A percentile compares a stretch with the other conserved stretches of the same genome.
Conservation (phyloP, 2,888 invertebrate genomes). For the Laspeyria flexula region DNA sequence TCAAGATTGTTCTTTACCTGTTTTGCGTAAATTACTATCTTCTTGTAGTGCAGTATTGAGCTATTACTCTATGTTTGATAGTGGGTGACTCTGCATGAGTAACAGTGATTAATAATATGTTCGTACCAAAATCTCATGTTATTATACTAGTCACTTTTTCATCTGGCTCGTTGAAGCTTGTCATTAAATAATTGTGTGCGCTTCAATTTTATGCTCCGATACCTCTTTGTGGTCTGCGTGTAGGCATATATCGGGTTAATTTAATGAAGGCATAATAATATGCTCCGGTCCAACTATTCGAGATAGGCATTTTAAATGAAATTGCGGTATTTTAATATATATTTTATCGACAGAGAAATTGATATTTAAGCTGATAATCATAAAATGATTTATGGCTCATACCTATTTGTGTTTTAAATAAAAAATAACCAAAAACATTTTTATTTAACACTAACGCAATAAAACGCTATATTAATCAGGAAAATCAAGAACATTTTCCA, state of each 20-base stretch:
- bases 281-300: conserved; percentile 7
- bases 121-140: no score
- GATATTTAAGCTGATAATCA: no score
- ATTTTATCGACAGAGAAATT: no score
- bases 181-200: conserved; percentile 50
- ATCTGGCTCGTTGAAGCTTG: conserved; percentile 33
- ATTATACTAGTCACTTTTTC: conserved; percentile 9
- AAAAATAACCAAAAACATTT: no score
- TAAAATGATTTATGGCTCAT: no score
- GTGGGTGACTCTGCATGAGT: no score
- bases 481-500: background rate
- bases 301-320: conserved; percentile 7
- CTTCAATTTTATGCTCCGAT: conserved; percentile 49
- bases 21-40: no score
- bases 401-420: no score
- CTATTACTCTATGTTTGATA: no score
- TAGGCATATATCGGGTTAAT: conserved; percentile 23
- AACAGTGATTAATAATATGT: no score
- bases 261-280: conserved; percentile 28
- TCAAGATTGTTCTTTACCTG: background rate
- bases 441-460: no score
- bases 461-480: background rate
- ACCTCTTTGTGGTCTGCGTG: conserved; percentile 34
- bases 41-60: no score
- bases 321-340: background rate